Evolutionary conservation across 2,797 vertebrate species (phyloP), one percentile per base, ranked within the genome.

Genomic region (Takifugu rubripes): DNA sequence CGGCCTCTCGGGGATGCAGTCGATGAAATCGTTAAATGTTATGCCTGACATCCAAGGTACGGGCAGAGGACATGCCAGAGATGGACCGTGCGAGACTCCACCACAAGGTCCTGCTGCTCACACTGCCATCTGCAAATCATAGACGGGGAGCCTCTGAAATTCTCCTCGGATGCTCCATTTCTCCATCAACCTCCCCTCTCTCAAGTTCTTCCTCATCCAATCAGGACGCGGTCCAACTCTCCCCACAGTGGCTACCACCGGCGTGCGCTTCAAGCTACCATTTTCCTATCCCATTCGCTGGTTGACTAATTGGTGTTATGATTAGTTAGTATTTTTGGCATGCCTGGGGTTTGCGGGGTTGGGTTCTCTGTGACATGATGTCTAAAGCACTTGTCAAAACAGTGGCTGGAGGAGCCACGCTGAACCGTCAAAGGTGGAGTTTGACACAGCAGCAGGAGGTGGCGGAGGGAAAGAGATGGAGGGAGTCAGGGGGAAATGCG

Each of bases 381-480:
- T 90, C 85, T 83, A 81, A 86, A 88, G 82, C 83, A 83, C 84
- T 85, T 89, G 84, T 90, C 86, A 90, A 89, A 89, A 89, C 80
- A 86, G 76, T 9, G 62, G 78, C 73, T 65, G 72, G 75, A 68
- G 72, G 62, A 79, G 75, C 63, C 29, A 47, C 42, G 69, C 72
- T 47, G 77, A 78, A 55, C 73, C 54, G 56, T 66, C 14, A 64
- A 59, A 72, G 66, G 63, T 61, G 61, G 56, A 71, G 36, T 66
- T 47, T 58, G 46, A 69, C 72, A 59, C 62, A 49, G 70, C 16
- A 10, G 70, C 29, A 50, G 44, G 17, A 60, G 46, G 49, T 14
- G 45, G 52, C 8, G 52, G 64, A 24, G 58, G 56, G 27, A 50
- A 61, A 71, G 73, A 82, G 79, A 73, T 77, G 75, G 56, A 33